Conservation (phyloP, 1,140 invertebrate species). For the Potamilus streckersoni region DNA sequence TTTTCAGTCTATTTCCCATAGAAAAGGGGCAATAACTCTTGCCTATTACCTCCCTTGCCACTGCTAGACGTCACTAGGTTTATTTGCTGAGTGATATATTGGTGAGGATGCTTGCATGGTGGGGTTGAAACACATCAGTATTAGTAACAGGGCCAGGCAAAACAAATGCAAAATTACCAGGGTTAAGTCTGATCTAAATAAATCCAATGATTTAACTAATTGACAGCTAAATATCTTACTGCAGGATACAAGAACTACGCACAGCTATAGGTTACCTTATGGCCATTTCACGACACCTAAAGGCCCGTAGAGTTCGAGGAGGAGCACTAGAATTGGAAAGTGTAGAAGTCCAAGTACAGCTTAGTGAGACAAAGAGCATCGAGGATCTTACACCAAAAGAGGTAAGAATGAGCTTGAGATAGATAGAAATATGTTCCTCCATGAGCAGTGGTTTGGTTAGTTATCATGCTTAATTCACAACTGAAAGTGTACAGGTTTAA, state of each 20-base stretch:
- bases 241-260: conserved; percentile 54
- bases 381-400: conserved; percentile 56
- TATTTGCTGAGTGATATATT: no score
- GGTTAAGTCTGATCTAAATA: background rate
- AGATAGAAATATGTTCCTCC: background rate
- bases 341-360: conserved; percentile 64
- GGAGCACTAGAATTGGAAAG: conserved; percentile 66
- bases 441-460: no score
- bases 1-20: no score
- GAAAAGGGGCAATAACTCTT: no score
- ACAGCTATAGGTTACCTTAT: conserved; percentile 51
- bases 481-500: no score
- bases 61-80: no score
- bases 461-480: no score
- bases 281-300: conserved; percentile 52
- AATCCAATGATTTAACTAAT: background rate
- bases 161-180: background rate
- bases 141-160: background rate
- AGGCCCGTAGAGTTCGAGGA: conserved; percentile 46
- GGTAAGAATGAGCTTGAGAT: conserved; percentile 22
- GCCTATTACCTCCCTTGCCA: no score
- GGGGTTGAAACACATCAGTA: no score
- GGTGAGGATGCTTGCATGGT: no score
- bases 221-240: background rate
- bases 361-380: conserved; percentile 58